Conservation (phyloP, 2,888 invertebrate genomes). For the Drosophila atripex region DNA sequence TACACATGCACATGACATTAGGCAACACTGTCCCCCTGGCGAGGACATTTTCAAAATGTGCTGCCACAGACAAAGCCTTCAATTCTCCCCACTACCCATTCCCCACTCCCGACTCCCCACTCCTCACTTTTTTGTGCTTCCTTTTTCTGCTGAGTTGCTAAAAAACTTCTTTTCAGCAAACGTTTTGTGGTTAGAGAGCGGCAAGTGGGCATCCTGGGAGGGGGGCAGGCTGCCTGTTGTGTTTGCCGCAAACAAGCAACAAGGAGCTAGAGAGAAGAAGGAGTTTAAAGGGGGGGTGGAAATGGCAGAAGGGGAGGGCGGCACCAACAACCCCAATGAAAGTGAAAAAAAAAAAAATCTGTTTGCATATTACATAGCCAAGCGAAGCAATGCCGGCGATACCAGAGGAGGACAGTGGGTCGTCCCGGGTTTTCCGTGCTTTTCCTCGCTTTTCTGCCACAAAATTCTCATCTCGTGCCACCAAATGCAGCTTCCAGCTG, state of each 20-base stretch:
- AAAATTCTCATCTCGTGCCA: conserved; percentile 14
- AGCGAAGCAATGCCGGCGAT: conserved; percentile 8
- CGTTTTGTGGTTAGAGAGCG: conserved; percentile 51
- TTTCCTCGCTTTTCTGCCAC: conserved; percentile 9
- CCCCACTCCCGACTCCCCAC: conserved; percentile 24
- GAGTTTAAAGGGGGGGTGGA: conserved; percentile 1
- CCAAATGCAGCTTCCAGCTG: conserved; percentile 67
- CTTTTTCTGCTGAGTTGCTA: conserved; percentile 75
- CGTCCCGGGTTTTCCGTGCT: conserved; percentile 9
- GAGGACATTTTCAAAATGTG: conserved; percentile 65
- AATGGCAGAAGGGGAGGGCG: conserved; percentile 1
- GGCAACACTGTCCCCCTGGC: conserved; percentile 50
- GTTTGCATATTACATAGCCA: conserved; percentile 69
- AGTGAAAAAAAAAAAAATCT: conserved; percentile 74
- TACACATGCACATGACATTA: conserved; percentile 62
- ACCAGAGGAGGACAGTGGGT: conserved; percentile 39
- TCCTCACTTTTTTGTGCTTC: conserved; percentile 39
- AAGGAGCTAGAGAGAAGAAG: conserved; percentile 27
- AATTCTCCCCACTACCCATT: not conserved
- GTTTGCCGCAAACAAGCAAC: conserved; percentile 71
- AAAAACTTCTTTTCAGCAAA: conserved; percentile 79
- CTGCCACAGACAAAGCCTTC: conserved; percentile 60
- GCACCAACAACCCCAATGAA: conserved; percentile 61
- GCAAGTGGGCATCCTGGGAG: conserved; percentile 10
- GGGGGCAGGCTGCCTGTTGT: conserved; percentile 49